Percentiles rank a stretch among this genome's conserved stretches.
Conservation (phyloP, 2,888 invertebrate genomes). For the Aleiodes testaceus region DNA sequence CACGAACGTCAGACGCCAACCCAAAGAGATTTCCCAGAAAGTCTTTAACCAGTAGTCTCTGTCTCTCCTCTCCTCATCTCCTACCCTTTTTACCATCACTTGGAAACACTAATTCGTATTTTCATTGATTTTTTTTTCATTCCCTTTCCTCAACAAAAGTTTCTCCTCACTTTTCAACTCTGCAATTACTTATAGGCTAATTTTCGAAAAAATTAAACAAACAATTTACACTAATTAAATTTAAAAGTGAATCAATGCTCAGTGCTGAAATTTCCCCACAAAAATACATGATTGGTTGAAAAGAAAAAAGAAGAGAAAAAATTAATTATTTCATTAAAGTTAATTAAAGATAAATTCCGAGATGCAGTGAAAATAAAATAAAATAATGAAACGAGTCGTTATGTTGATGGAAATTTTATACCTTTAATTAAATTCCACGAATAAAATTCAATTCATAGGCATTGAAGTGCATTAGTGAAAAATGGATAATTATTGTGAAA, state of each 20-base stretch:
- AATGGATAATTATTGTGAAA: constrained; percentile 15
- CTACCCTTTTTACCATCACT: constrained; percentile 5
- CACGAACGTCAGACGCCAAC: constrained; percentile 52
- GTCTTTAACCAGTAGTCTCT: constrained; percentile 17
- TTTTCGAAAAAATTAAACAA: too few species aligned
- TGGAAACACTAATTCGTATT: not conserved
- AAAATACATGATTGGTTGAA: too few species aligned
- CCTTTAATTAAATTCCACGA: constrained; percentile 5
- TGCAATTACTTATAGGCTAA: not conserved
- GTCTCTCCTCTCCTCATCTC: constrained; percentile 13
- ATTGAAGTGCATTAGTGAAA: constrained; percentile 10
- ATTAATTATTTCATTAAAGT: constrained; percentile 7
- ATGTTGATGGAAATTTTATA: constrained; percentile 25
- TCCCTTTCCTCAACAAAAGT: not conserved
- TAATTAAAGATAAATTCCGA: not conserved
- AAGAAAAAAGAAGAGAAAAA: not conserved
- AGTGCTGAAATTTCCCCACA: too few species aligned
- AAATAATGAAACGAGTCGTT: constrained; percentile 2
- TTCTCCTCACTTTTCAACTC: not conserved
- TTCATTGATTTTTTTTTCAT: not conserved
- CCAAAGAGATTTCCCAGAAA: constrained; percentile 33
- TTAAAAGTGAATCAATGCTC: too few species aligned
- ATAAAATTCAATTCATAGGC: constrained; percentile 19
- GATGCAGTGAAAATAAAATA: not conserved
- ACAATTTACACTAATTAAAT: too few species aligned